A percentile compares a stretch with the other conserved stretches of the same genome.
phyloP scores from a whole-genome alignment of 2,113 vertebrate species.

The Peromyscus maniculatus region DNA sequence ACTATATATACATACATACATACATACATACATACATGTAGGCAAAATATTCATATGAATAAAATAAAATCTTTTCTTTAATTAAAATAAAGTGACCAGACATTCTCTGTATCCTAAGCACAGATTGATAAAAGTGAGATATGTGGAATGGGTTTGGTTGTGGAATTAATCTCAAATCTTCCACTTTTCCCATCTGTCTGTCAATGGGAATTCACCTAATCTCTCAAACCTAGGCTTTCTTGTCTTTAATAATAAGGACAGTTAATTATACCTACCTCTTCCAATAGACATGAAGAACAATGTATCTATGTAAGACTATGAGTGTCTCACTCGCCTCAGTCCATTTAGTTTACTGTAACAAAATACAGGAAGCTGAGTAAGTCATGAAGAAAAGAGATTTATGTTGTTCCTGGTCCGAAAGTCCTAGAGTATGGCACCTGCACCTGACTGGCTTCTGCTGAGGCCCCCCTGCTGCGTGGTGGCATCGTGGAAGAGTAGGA shows the following conservation, averaged over 20 bases:
- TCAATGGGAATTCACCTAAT: not conserved
- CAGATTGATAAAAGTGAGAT: not conserved
- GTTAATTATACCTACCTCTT: not conserved
- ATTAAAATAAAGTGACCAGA: not conserved
- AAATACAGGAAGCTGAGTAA: not conserved
- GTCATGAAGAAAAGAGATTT: not conserved
- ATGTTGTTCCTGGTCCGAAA: not conserved
- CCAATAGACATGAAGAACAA: not conserved
- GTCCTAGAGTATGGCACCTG: not conserved
- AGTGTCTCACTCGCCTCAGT: not conserved
- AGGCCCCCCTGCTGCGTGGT: not conserved
- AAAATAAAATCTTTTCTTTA: not conserved
- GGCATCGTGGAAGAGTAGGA: fast-evolving
- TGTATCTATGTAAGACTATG: fast-evolving
- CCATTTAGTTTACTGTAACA: not conserved
- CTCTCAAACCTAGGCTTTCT: not conserved
- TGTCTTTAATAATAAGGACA: not conserved
- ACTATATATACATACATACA: too few species aligned
- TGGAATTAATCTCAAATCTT: not conserved
- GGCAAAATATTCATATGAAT: too few species aligned
- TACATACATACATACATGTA: too few species aligned
- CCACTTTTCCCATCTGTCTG: not conserved
- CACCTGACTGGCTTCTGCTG: too few species aligned
- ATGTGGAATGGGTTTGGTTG: not conserved
- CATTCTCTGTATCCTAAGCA: not conserved